phyloP scores from a whole-genome alignment of 1,140 invertebrate genomes.

The Probaryconus sp. region DNA sequence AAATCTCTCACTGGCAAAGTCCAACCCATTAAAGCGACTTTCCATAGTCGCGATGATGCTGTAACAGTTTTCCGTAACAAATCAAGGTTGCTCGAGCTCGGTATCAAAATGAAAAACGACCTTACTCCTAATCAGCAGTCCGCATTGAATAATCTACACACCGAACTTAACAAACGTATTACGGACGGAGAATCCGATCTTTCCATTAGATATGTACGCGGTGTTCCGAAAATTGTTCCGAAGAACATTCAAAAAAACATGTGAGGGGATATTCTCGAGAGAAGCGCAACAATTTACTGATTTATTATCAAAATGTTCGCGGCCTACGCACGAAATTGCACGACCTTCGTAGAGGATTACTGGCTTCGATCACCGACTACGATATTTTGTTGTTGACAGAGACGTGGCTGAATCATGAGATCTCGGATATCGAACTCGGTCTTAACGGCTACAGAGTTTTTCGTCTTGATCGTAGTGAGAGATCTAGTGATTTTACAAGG shows the following conservation, averaged over 20 bases:
- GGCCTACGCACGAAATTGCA: constrained; percentile 21
- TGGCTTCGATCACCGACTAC: neutral
- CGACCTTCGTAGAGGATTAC: neutral
- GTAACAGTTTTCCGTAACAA: neutral
- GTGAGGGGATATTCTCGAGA: neutral
- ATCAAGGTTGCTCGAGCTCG: neutral
- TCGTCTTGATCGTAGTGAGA: constrained; percentile 1
- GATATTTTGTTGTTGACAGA: constrained; percentile 20
- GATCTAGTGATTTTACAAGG: neutral
- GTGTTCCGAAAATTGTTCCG: constrained; percentile 2
- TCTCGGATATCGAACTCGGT: constrained; percentile 3
- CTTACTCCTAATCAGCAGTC: neutral
- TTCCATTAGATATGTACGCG: too few relatives aligned
- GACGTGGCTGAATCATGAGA: constrained; percentile 12
- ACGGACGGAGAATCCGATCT: too few relatives aligned
- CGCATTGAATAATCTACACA: neutral
- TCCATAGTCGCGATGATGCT: neutral
- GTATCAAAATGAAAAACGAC: neutral
- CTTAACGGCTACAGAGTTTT: constrained; percentile 16
- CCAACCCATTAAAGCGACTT: neutral
- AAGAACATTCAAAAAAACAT: constrained; percentile 12
- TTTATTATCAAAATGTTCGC: constrained; percentile 33
- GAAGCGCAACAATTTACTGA: neutral
- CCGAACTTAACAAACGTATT: neutral
- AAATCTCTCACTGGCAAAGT: neutral